phyloP scores from a whole-genome alignment of 1,140 invertebrate genomes.

The Battus philenor region DNA sequence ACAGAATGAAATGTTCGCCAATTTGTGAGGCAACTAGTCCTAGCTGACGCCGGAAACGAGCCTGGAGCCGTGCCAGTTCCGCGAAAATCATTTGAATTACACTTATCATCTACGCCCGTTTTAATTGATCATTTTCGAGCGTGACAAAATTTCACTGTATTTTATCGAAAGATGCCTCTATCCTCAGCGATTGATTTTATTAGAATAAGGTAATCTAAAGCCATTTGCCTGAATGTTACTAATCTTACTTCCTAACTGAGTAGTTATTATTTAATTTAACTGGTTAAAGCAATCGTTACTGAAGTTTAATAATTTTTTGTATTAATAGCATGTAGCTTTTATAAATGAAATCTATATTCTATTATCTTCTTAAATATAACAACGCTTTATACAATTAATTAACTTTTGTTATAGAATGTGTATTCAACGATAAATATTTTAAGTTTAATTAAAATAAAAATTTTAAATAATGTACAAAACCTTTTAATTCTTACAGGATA shows the following conservation, averaged over 20 bases:
- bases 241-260: not conserved
- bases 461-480: not conserved
- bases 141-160: not conserved
- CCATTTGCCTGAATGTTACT: too few species aligned
- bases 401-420: not conserved
- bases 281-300: not conserved
- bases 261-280: not conserved
- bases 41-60: conserved; percentile 6
- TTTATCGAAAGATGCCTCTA: too few species aligned
- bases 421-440: not conserved
- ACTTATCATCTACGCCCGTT: conserved; percentile 5
- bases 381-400: not conserved
- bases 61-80: conserved; percentile 2
- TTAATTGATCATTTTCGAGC: conserved; percentile 4
- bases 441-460: not conserved
- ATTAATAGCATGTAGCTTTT: not conserved
- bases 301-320: not conserved
- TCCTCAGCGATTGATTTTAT: too few species aligned
- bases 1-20: conserved; percentile 12
- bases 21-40: conserved; percentile 12
- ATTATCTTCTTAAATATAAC: not conserved
- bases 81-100: conserved; percentile 8
- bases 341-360: not conserved
- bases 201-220: too few species aligned
- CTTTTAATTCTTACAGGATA: conserved; percentile 79